Conservation (phyloP, 2,113 vertebrate genomes). For the Monarcha castaneiventris region DNA sequence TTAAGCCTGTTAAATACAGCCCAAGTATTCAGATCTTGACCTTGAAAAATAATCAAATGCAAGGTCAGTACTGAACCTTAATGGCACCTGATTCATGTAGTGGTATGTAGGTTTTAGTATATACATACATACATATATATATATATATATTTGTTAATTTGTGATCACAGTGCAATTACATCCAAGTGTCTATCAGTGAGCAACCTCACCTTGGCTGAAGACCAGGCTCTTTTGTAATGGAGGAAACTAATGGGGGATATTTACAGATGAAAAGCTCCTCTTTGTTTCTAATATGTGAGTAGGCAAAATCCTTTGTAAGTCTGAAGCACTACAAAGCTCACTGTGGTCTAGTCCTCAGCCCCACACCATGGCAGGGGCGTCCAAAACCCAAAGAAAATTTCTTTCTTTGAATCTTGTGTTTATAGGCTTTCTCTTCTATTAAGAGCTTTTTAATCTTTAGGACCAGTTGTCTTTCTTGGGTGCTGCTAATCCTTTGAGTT, state of each 20-base stretch:
- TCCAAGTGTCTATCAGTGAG: background rate
- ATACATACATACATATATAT: rapidly evolving
- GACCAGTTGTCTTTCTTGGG: background rate
- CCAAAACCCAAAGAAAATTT: background rate
- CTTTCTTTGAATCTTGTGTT: background rate
- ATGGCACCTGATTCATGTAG: background rate
- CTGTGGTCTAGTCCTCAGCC: background rate
- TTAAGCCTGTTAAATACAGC: background rate
- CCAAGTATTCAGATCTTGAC: background rate
- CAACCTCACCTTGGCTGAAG: background rate
- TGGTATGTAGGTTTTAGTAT: background rate
- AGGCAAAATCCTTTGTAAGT: background rate
- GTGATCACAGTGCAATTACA: background rate
- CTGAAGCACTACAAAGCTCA: background rate
- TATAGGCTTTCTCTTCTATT: background rate
- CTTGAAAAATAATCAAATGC: background rate
- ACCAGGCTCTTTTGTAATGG: background rate
- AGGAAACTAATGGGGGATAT: background rate
- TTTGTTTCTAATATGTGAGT: background rate
- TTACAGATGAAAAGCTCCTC: background rate
- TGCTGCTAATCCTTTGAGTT: background rate
- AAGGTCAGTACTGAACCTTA: background rate
- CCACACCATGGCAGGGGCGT: rapidly evolving
- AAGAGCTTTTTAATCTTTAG: background rate
- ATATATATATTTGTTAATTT: background rate